A percentile compares a stretch with the other conserved stretches of the same genome.
Conservation (phyloP, 23 tunicate genomes). For the Trididemnum miniatum region DNA sequence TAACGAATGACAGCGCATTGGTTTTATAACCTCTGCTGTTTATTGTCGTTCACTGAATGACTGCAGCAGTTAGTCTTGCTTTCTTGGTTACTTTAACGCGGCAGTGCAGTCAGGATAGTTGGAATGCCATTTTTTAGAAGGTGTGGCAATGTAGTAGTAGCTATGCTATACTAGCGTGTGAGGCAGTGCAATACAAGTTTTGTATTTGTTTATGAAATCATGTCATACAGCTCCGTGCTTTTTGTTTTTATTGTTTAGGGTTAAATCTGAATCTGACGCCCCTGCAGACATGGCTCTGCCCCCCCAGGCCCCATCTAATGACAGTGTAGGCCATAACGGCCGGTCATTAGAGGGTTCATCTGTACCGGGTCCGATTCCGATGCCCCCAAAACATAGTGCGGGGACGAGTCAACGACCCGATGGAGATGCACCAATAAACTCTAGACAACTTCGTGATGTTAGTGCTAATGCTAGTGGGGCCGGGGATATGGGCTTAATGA, state of each 20-base stretch:
- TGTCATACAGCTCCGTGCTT: conserved; percentile 61
- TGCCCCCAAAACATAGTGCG: conserved; percentile 47
- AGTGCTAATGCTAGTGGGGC: conserved; percentile 41
- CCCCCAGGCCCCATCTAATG: conserved; percentile 56
- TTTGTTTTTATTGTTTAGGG: conserved; percentile 52
- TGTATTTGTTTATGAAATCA: background rate
- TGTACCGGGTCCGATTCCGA: conserved; percentile 65
- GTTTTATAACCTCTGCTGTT: background rate
- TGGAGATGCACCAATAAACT: conserved; percentile 24
- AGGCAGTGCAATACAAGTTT: too few relatives aligned
- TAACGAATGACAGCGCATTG: background rate
- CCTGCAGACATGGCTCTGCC: conserved; percentile 67
- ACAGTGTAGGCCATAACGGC: conserved; percentile 30
- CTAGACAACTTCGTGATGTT: conserved; percentile 38
- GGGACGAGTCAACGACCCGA: conserved; percentile 29
- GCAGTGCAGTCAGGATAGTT: too few relatives aligned
- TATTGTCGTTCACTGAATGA: conserved; percentile 41
- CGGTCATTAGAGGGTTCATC: conserved; percentile 45
- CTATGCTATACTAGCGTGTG: too few relatives aligned
- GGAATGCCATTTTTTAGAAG: too few relatives aligned
- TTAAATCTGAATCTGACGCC: conserved; percentile 47
- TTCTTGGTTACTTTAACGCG: too few relatives aligned
- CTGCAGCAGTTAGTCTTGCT: too few relatives aligned
- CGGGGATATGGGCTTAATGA: conserved; percentile 50
- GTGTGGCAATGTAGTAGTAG: too few relatives aligned